A percentile compares a stretch with the other conserved stretches of the same genome.
These are phyloP conservation scores for Drosophila borealis DNA, from an alignment of 2,888 invertebrate species.

Conservation along the genomic window DNA sequence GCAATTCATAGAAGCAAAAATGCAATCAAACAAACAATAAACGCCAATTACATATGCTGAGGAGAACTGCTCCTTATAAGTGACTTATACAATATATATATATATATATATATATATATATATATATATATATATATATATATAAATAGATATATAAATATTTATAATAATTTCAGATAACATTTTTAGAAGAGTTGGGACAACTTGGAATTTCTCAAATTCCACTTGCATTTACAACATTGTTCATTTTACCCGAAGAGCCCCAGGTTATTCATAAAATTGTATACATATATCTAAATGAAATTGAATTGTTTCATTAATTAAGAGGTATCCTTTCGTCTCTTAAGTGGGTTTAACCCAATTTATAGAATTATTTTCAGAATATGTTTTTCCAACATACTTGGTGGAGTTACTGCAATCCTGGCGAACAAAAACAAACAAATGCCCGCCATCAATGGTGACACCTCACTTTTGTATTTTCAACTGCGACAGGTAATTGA, in stretches of 20 bases:
- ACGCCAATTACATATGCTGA: neutral
- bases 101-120: neutral
- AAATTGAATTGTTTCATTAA: conserved; percentile 3
- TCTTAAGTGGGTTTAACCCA: conserved; percentile 16
- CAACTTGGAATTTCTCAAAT: too few relatives aligned
- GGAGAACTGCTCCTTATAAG: neutral
- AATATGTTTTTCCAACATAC: conserved; percentile 2
- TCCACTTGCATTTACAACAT: too few relatives aligned
- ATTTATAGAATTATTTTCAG: conserved; percentile 13
- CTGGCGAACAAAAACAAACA: conserved; percentile 9
- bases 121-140: neutral
- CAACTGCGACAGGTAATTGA: conserved; percentile 83
- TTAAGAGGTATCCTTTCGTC: conserved; percentile 5
- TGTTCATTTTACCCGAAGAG: too few relatives aligned
- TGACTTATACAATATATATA: too few relatives aligned
- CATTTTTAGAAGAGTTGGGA: too few relatives aligned
- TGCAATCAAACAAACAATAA: neutral
- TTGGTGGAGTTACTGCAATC: neutral
- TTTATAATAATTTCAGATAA: neutral
- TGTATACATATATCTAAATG: neutral
- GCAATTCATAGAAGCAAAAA: neutral
- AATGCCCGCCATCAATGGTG: conserved; percentile 20
- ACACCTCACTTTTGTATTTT: conserved; percentile 28
- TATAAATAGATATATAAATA: neutral
- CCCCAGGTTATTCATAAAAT: neutral